Conservation (phyloP, 2,888 invertebrate species). For the Biston stratarius region DNA sequence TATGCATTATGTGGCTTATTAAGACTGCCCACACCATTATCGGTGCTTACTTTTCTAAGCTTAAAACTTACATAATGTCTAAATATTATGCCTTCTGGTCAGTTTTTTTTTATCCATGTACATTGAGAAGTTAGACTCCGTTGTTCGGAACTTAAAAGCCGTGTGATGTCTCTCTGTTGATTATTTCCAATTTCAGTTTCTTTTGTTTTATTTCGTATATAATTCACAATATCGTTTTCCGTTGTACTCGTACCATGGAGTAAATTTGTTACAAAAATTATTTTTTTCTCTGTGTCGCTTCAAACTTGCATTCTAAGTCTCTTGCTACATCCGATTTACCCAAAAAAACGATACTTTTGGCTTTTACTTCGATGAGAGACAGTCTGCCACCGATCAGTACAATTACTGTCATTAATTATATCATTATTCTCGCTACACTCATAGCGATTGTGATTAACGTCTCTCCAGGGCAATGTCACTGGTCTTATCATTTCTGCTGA, state of each 20-base stretch:
- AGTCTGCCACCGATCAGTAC: background rate
- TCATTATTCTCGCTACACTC: background rate
- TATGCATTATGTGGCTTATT: background rate
- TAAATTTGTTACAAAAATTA: background rate
- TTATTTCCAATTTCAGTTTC: background rate
- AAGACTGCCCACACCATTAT: background rate
- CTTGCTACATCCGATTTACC: background rate
- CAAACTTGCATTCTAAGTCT: background rate
- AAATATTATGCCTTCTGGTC: constrained; percentile 3
- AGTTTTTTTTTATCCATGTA: background rate
- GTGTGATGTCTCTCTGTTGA: background rate
- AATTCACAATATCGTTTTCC: background rate
- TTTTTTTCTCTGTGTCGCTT: background rate
- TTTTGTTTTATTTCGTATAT: background rate
- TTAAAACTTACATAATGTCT: background rate
- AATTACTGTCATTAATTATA: background rate
- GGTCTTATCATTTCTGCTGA: background rate
- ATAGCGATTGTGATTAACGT: background rate
- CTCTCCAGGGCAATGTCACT: background rate
- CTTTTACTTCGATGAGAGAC: background rate
- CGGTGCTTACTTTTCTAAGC: background rate
- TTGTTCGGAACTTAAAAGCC: background rate
- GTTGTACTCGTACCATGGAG: background rate
- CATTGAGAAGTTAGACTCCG: background rate
- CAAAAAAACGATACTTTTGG: background rate